Percentiles rank a stretch among this genome's conserved stretches.
phyloP scores from a whole-genome alignment of 2,113 vertebrate genomes.

The Malurus alboscapulatus region DNA sequence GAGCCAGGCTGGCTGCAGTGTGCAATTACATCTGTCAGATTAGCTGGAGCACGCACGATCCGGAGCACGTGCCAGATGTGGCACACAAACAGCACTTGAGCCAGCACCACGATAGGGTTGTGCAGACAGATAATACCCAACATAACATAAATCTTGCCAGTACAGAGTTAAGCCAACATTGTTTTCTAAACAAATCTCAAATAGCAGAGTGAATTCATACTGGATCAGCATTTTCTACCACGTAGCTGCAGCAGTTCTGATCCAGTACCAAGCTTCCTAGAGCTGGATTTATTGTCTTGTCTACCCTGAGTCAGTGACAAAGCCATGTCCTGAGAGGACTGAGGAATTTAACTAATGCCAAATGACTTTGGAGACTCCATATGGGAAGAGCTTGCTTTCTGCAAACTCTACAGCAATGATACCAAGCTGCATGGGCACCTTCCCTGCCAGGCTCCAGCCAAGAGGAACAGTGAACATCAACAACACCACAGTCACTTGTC shows the following conservation, averaged over 20 bases:
- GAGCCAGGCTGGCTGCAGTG: not conserved
- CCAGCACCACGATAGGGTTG: slow-evolving; percentile 5
- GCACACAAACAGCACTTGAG: slow-evolving; percentile 4
- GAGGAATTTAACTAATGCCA: slow-evolving; percentile 36
- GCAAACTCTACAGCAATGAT: not conserved
- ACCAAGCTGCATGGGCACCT: not conserved
- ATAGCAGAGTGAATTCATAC: slow-evolving; percentile 10
- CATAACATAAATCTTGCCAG: slow-evolving; percentile 30
- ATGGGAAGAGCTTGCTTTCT: not conserved
- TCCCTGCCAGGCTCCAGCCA: not conserved
- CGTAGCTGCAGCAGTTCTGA: slow-evolving; percentile 23
- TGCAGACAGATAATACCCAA: slow-evolving; percentile 41
- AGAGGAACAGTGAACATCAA: not conserved
- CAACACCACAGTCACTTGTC: not conserved
- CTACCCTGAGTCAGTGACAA: slow-evolving; percentile 38
- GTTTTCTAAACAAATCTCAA: slow-evolving; percentile 60
- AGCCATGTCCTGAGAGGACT: slow-evolving; percentile 2
- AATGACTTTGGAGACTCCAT: not conserved
- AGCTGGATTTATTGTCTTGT: slow-evolving; percentile 50
- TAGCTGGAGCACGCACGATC: not conserved
- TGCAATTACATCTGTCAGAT: slow-evolving; percentile 14
- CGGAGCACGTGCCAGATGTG: not conserved
- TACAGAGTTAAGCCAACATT: slow-evolving; percentile 47
- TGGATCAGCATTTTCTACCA: slow-evolving; percentile 47
- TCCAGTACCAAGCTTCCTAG: slow-evolving; percentile 28